A percentile compares a stretch with the other conserved stretches of the same genome.
Evolutionary conservation across 2,113 vertebrate genomes (phyloP).

Genomic region (Piprites chloris): DNA sequence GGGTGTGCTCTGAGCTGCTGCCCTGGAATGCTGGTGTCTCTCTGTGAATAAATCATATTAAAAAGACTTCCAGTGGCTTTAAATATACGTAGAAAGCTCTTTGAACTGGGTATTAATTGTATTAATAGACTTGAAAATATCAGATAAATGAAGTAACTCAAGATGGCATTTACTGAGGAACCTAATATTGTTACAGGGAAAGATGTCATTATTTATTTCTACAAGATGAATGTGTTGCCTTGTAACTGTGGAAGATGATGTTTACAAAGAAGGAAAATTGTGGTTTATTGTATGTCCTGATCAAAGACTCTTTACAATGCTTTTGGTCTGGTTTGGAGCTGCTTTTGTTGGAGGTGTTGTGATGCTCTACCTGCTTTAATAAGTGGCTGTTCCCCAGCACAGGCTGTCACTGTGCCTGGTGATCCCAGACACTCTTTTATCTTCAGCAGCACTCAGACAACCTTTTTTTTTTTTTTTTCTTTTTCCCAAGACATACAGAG

Average conservation of each 20-base stretch:
- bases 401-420: constrained; percentile 6
- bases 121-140: background rate
- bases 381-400: background rate
- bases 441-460: background rate
- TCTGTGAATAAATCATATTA: background rate
- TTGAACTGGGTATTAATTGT: background rate
- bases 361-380: background rate
- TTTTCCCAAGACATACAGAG: background rate
- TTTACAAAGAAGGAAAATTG: background rate
- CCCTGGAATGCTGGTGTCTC: background rate
- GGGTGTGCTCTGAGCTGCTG: background rate
- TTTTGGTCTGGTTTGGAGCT: background rate
- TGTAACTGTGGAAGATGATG: background rate
- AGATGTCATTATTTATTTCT: background rate
- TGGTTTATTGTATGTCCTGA: background rate
- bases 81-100: background rate
- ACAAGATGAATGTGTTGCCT: background rate
- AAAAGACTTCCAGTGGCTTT: background rate
- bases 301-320: background rate
- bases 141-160: background rate
- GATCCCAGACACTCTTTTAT: constrained; percentile 28
- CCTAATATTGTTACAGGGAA: background rate
- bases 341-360: constrained; percentile 7
- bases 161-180: background rate
- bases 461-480: background rate